Percentiles rank a stretch among this genome's conserved stretches.
Evolutionary conservation across 2,797 vertebrate species (phyloP).

Genomic region (Epinephelus coioides): DNA sequence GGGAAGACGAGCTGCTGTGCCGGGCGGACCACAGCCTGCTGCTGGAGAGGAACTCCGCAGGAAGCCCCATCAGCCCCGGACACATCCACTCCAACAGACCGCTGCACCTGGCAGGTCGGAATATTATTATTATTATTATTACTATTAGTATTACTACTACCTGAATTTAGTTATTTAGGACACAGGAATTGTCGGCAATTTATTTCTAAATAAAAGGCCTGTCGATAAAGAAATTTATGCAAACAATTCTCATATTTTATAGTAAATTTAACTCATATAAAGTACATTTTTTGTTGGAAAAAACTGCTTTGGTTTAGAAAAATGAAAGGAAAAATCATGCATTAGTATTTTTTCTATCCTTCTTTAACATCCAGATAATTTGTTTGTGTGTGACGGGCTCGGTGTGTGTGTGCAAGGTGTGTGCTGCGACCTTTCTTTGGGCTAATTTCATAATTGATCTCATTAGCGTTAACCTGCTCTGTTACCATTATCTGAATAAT

Average conservation of each 20-base stretch:
- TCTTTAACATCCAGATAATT: too few species aligned
- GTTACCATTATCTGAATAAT: conserved; percentile 78
- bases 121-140: not conserved
- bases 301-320: too few species aligned
- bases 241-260: too few species aligned
- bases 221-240: too few species aligned
- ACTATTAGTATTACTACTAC: not conserved
- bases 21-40: conserved; percentile 90
- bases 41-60: conserved; percentile 84
- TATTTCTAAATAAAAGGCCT: too few species aligned
- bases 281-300: too few species aligned
- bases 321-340: too few species aligned
- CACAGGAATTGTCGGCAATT: too few species aligned
- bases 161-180: too few species aligned
- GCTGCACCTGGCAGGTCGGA: conserved; percentile 90
- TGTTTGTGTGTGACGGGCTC: conserved; percentile 5
- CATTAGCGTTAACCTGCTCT: conserved; percentile 71
- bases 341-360: too few species aligned
- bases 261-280: too few species aligned
- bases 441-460: conserved; percentile 77
- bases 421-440: conserved; percentile 44
- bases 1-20: conserved; percentile 93
- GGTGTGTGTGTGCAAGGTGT: not conserved
- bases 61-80: conserved; percentile 89
- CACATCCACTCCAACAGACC: conserved; percentile 84